Percentiles rank a stretch among this genome's conserved stretches.
phyloP scores from a whole-genome alignment of 2,888 invertebrate genomes.

The Helobdella robusta region DNA sequence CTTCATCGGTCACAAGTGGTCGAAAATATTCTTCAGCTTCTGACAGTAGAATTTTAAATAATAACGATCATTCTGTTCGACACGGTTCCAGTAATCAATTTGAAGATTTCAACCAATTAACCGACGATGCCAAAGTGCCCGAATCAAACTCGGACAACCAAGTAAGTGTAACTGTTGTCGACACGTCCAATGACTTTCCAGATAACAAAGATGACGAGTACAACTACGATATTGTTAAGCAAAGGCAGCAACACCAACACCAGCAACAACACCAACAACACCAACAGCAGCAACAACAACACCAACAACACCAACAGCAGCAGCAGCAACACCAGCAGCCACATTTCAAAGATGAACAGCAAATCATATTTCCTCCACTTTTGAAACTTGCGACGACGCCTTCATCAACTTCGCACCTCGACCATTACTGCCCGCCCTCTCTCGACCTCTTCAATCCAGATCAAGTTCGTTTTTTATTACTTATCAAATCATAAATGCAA shows the following conservation, averaged over 20 bases:
- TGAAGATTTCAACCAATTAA: background rate
- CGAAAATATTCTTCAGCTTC: background rate
- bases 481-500: too few species aligned
- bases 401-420: constrained; percentile 17
- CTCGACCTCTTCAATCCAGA: constrained; percentile 22
- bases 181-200: background rate
- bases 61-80: background rate
- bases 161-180: constrained; percentile 10
- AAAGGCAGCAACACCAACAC: too few species aligned
- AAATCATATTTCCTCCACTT: too few species aligned
- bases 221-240: too few species aligned
- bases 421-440: constrained; percentile 19
- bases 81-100: background rate
- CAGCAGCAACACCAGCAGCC: too few species aligned
- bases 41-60: background rate
- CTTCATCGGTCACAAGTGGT: background rate
- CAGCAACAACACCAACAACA: too few species aligned
- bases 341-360: too few species aligned
- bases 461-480: constrained; percentile 6
- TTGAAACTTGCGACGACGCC: constrained; percentile 1
- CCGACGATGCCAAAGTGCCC: too few species aligned
- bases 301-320: too few species aligned
- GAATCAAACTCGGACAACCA: background rate
- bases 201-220: constrained; percentile 13
- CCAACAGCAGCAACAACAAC: too few species aligned